Percentiles rank a stretch among this genome's conserved stretches.
phyloP scores from a whole-genome alignment of 2,888 invertebrate genomes.

The Netelia inedita region DNA sequence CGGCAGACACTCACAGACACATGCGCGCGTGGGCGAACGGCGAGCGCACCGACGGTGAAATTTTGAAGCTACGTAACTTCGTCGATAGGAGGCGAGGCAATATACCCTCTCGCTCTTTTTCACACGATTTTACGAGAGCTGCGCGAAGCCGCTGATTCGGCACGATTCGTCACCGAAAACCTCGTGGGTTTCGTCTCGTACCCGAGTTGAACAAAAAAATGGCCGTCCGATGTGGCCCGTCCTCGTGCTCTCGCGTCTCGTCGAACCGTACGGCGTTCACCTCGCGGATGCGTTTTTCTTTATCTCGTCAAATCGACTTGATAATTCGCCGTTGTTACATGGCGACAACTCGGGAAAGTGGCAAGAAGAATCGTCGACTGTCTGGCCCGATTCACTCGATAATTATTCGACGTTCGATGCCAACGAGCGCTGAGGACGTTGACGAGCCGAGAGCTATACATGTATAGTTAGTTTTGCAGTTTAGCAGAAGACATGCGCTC shows the following conservation, averaged over 20 bases:
- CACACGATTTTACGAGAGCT: constrained; percentile 21
- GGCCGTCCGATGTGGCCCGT: not conserved
- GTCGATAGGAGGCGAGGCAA: constrained; percentile 55
- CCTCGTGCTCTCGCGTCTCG: not conserved
- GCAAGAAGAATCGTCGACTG: constrained; percentile 29
- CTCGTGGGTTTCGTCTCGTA: not conserved
- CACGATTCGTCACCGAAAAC: not conserved
- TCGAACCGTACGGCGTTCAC: not conserved
- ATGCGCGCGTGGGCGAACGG: not conserved
- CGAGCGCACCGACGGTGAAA: not conserved
- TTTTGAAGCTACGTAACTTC: constrained; percentile 24
- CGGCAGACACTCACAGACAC: not conserved
- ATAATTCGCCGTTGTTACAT: not conserved
- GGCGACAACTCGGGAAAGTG: constrained; percentile 60
- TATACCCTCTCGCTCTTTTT: constrained; percentile 11
- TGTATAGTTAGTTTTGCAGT: constrained; percentile 67
- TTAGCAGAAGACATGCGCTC: constrained; percentile 75
- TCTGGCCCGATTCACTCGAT: constrained; percentile 20
- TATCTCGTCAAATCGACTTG: not conserved
- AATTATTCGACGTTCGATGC: constrained; percentile 61
- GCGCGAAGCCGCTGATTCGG: not conserved
- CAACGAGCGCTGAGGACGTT: constrained; percentile 62
- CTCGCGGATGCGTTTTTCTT: not conserved
- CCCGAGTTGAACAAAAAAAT: not conserved
- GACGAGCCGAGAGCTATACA: constrained; percentile 67